Base-by-base conservation (phyloP, 2,113 vertebrate genomes). In the Malurus cyaneus region DNA sequence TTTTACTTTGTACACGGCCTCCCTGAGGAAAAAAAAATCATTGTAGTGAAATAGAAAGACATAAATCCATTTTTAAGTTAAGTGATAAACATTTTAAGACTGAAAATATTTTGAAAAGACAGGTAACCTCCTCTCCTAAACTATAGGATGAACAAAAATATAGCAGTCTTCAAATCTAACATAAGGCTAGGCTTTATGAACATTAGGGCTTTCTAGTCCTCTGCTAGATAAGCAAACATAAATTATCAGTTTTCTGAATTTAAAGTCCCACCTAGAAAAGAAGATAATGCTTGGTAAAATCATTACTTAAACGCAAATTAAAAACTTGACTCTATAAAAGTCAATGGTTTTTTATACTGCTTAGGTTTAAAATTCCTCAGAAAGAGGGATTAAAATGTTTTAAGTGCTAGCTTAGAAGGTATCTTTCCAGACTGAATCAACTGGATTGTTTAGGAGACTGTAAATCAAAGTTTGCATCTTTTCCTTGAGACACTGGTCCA, bases 401-500 rank as follows among this genome's bases (percentile, higher is more conserved):
- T 65, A 96, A 96, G 49, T 84, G 19, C 47, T 89, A 93, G 92
- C 84, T 94, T 91, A 74, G 53, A 81, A 89, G 86, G 57, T 67
- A 93, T 53, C 18, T 94, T 76, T 80, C 86, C 86, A 92, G 77
- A 81, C 57, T 32, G 76, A 81, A 82, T 91, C 73, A 65, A 67
- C 57, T 20, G 54, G 46, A 81, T 47, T 21, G 52, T 74, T 42
- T 36, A 49, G 77, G 7, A 91, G 77, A 79, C 44, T 86, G 83
- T 46, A 95, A 94, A 95, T n/a, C 46, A 53, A 80, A 76, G 73
- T 87, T 82, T 78, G 36, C 59, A 61, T 65, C 65, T 85, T 93
- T 86, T 93, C 28, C 69, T 91, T 92, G 70, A 92, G 66, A 85
- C 36, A 29, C 44, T 79, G 47, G 26, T 79, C 49, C 86, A 89